These are phyloP conservation scores for Nanorana parkeri DNA, from an alignment of 2,113 vertebrate genomes.

Conservation along the genomic window DNA sequence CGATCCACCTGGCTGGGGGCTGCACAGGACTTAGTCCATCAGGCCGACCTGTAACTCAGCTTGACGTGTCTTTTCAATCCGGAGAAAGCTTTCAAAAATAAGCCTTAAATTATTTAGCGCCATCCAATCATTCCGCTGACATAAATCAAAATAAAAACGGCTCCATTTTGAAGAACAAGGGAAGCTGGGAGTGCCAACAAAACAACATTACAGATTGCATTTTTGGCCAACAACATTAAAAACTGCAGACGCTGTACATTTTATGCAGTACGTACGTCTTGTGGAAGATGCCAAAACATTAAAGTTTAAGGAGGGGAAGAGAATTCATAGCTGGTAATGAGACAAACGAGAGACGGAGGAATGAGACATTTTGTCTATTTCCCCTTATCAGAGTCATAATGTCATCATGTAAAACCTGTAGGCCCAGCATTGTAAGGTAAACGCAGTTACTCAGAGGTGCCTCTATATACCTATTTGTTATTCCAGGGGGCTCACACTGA, in stretches of 20 bases:
- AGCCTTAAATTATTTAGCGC: constrained; percentile 39
- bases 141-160: constrained; percentile 32
- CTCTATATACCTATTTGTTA: no score
- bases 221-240: constrained; percentile 36
- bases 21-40: neutral
- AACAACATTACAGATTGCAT: constrained; percentile 26
- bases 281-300: constrained; percentile 14
- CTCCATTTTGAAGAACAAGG: constrained; percentile 8
- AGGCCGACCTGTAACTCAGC: neutral
- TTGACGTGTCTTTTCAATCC: constrained; percentile 12
- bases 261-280: constrained; percentile 32
- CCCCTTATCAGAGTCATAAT: no score
- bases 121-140: constrained; percentile 23
- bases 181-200: constrained; percentile 26
- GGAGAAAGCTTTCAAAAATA: constrained; percentile 21
- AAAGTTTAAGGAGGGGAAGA: constrained; percentile 22
- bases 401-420: no score
- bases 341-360: constrained; percentile 7
- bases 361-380: neutral
- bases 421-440: no score
- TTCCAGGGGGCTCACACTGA: no score
- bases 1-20: neutral
- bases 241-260: constrained; percentile 14
- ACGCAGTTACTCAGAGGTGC: no score
- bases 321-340: constrained; percentile 14